phyloP scores from a whole-genome alignment of 1,140 invertebrate species.

The Sitodiplosis mosellana region DNA sequence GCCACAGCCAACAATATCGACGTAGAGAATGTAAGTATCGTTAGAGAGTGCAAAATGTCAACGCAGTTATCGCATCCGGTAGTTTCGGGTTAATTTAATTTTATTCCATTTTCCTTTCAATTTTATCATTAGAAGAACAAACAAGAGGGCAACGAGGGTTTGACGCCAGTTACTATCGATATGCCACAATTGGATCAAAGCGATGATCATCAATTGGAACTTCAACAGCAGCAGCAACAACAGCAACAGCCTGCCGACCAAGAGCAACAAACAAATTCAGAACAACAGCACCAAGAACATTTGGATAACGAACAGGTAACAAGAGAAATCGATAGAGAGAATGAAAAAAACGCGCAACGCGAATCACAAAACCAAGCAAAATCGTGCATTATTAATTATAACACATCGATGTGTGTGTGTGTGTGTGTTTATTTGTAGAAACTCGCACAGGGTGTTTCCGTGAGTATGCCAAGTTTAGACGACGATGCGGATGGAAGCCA shows the following conservation, averaged over 20 bases:
- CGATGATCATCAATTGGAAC: not conserved
- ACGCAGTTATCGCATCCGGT: too few relatives aligned
- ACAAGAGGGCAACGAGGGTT: not conserved
- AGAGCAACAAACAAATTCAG: not conserved
- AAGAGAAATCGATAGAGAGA: too few relatives aligned
- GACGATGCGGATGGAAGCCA: slow-evolving; percentile 11
- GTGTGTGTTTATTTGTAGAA: too few relatives aligned
- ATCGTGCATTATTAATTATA: too few relatives aligned
- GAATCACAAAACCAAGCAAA: too few relatives aligned
- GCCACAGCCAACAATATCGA: slow-evolving; percentile 4
- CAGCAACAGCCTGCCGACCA: not conserved
- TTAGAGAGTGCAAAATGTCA: too few relatives aligned
- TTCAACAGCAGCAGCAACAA: too few relatives aligned
- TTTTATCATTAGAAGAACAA: not conserved
- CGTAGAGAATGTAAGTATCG: not conserved
- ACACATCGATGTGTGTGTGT: too few relatives aligned
- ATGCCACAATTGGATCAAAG: slow-evolving; percentile 22
- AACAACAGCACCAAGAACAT: not conserved
- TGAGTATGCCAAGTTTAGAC: slow-evolving; percentile 24
- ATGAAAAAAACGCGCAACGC: too few relatives aligned
- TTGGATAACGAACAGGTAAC: not conserved
- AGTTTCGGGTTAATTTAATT: not conserved
- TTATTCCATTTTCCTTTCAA: not conserved
- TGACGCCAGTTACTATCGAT: slow-evolving; percentile 15
- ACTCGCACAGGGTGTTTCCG: slow-evolving; percentile 8